Evolutionary conservation across 2,888 invertebrate genomes (phyloP).

Genomic region (Teinopalpus imperialis): DNA sequence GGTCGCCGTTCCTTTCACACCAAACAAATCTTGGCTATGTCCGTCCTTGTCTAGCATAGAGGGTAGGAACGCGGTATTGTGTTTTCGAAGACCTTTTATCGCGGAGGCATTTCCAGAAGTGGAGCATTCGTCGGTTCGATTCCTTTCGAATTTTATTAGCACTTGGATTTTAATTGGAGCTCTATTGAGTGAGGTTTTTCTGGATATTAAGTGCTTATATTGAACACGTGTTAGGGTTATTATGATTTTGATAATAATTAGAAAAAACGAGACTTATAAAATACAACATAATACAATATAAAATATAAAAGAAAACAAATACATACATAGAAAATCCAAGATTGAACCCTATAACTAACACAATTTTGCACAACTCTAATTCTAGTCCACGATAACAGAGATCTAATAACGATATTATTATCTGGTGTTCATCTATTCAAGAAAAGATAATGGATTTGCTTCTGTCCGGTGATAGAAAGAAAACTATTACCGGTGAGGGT

Average conservation of each 20-base stretch:
- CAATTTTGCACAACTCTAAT: no score
- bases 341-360: no score
- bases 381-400: no score
- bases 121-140: conserved; percentile 70
- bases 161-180: conserved; percentile 74
- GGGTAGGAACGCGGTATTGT: conserved; percentile 73
- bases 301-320: no score
- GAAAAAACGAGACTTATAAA: no score
- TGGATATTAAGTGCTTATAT: conserved; percentile 19
- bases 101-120: conserved; percentile 72
- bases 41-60: conserved; percentile 56
- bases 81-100: conserved; percentile 80
- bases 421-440: no score
- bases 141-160: conserved; percentile 76
- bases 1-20: conserved; percentile 70
- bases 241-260: not conserved
- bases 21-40: conserved; percentile 68
- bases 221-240: conserved; percentile 18
- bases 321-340: no score
- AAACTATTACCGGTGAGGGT: no score
- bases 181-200: conserved; percentile 50
- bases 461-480: no score
- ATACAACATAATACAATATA: no score
- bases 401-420: no score
- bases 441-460: no score